Base-by-base conservation (phyloP, 2,888 invertebrate species). In the Hemithea aestivaria region DNA sequence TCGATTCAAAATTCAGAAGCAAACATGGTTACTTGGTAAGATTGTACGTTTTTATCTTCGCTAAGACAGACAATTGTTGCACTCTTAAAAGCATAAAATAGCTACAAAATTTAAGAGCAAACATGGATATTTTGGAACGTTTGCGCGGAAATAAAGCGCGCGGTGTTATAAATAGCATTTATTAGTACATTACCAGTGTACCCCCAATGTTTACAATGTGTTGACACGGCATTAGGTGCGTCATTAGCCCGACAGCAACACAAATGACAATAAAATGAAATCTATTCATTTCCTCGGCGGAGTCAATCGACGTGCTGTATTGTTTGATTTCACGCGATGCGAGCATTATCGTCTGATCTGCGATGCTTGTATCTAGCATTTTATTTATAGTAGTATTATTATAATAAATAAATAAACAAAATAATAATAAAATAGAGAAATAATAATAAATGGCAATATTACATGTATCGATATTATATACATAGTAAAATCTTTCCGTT, bases 211-310 rank as follows among this genome's bases (percentile, higher is more conserved):
- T 67, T 66, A 69, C 69, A 58, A 62, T 52, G 40, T 68, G 63
- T 68, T 67, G 62, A 63, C 66, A 58, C 62, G 71, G 53, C 74
- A 79, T 79, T 76, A 80, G 60, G 62, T 71, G 73, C 70, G 77
- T 80, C 76, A 87, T 87, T 87, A 87, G 64, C 77, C 61, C 78
- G 16, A 5, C 16, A 16, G 16, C 3, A 4, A 16, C 77, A 85
- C 84, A 85, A 85, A 87, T 83, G 87, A 83, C 85, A 87, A 83
- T 78, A 79, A 79, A 85, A 85, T 80, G 79, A 85, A 87, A 87
- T 87, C 87, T 87, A 85, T 87, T 87, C 85, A 87, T 87, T 87
- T 87, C 83, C 84, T 74, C 73, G 70, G 69, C 61, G 66, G 77
- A 84, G 83, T 82, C 85, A 82, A 84, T 84, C 76, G 82, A 63